phyloP scores from a whole-genome alignment of 2,113 vertebrate genomes.

The Penelope pileata region DNA sequence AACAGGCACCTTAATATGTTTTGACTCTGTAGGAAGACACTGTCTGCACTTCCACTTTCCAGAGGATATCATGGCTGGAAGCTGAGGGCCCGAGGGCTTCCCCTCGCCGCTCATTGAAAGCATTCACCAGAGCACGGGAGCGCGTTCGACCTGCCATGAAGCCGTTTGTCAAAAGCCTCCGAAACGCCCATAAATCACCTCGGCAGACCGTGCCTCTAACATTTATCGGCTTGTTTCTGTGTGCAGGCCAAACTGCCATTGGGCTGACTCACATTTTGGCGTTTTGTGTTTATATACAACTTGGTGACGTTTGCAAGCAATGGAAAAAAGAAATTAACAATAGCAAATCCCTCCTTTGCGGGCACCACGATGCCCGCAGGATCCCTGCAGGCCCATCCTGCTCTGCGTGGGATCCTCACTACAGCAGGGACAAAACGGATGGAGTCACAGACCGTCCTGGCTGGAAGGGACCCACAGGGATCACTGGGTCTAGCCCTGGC shows the following conservation, averaged over 20 bases:
- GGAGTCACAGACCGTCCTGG: too few species aligned
- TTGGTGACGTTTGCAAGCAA: neutral
- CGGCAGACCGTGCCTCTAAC: neutral
- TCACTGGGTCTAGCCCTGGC: too few species aligned
- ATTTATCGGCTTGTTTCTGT: neutral
- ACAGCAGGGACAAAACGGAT: too few species aligned
- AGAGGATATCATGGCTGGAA: neutral
- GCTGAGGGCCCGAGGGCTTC: neutral
- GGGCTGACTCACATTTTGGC: slow-evolving; percentile 35
- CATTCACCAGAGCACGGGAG: neutral
- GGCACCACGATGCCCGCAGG: neutral
- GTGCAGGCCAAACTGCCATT: neutral
- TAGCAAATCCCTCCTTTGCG: neutral
- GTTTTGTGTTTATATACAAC: neutral
- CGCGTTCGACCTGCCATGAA: neutral
- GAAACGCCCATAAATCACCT: neutral
- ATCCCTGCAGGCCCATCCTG: neutral
- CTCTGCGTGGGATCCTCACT: too few species aligned
- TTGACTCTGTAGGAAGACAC: neutral
- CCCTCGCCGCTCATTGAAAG: neutral
- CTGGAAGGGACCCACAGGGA: too few species aligned
- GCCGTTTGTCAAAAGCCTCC: neutral
- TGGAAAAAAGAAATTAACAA: neutral
- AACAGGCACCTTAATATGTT: neutral
- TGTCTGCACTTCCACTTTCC: neutral